Evolutionary conservation across 2,797 vertebrate species (phyloP).

Genomic region (Acropternis orthonyx): DNA sequence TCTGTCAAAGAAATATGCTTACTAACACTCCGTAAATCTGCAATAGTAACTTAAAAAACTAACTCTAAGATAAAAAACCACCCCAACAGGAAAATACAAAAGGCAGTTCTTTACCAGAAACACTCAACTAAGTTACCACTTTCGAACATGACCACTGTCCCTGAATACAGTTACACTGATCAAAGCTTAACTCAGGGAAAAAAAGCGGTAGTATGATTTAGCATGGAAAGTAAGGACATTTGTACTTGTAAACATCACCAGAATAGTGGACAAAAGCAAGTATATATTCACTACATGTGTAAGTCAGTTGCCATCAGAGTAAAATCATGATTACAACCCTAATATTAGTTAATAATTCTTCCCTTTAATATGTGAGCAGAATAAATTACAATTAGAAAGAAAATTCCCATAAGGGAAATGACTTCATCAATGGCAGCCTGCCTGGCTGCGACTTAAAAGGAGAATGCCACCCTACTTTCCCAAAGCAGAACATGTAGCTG

Average conservation of each 20-base stretch:
- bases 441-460: not conserved
- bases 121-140: rapidly evolving
- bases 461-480: not conserved
- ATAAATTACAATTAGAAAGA: not conserved
- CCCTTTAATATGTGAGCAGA: not conserved
- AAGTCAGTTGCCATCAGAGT: not conserved
- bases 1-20: not conserved
- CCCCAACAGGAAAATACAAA: not conserved
- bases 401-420: not conserved
- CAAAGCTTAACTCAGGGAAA: not conserved
- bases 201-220: not conserved
- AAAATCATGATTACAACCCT: not conserved
- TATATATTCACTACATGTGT: not conserved
- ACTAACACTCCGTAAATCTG: not conserved
- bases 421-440: not conserved
- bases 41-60: not conserved
- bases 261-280: not conserved
- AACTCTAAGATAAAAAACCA: not conserved
- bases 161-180: rapidly evolving
- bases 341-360: not conserved
- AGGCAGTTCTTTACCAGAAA: not conserved
- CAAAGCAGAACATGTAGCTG: not conserved
- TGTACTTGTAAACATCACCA: not conserved
- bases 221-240: not conserved
- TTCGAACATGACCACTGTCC: not conserved